Evolutionary conservation across 1,140 invertebrate species (phyloP).

Genomic region (Pseudomyrmex dendroicus): DNA sequence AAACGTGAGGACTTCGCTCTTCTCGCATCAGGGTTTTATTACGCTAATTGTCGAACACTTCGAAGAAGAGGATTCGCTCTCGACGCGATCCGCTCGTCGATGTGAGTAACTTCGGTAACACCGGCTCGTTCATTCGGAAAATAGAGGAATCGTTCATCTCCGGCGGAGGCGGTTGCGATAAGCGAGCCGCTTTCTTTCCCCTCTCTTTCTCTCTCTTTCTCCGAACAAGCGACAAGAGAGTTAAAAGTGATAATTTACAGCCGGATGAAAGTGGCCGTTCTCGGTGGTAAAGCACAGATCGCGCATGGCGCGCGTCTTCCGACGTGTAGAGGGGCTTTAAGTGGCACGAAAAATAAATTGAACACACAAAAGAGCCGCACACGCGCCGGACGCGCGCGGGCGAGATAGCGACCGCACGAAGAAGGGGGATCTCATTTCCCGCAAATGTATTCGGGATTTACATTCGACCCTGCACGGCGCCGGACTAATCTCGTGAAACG

Average conservation of each 20-base stretch:
- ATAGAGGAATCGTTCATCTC: conserved; percentile 31
- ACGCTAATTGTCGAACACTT: conserved; percentile 35
- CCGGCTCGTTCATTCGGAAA: background rate
- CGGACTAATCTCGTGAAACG: conserved; percentile 76
- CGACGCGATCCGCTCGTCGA: background rate
- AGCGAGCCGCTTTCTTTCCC: conserved; percentile 5
- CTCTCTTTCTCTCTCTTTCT: too few relatives aligned
- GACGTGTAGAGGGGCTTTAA: conserved; percentile 57
- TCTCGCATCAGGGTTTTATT: conserved; percentile 5
- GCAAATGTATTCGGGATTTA: conserved; percentile 73
- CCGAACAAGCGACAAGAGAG: conserved; percentile 18
- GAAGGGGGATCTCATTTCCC: conserved; percentile 37
- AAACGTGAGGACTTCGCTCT: background rate
- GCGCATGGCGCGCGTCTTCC: conserved; percentile 3
- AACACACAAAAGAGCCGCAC: conserved; percentile 6
- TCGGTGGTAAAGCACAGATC: conserved; percentile 17
- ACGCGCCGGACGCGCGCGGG: conserved; percentile 7
- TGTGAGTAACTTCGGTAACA: conserved; percentile 11
- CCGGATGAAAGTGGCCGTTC: conserved; percentile 52
- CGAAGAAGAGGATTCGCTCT: background rate
- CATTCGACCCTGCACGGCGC: conserved; percentile 59
- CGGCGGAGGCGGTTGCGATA: conserved; percentile 37
- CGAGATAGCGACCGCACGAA: conserved; percentile 34
- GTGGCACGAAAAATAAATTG: conserved; percentile 66
- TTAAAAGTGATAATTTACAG: conserved; percentile 66